Conservation (phyloP, 2,113 vertebrate species). For the Vulpes ferrilata region DNA sequence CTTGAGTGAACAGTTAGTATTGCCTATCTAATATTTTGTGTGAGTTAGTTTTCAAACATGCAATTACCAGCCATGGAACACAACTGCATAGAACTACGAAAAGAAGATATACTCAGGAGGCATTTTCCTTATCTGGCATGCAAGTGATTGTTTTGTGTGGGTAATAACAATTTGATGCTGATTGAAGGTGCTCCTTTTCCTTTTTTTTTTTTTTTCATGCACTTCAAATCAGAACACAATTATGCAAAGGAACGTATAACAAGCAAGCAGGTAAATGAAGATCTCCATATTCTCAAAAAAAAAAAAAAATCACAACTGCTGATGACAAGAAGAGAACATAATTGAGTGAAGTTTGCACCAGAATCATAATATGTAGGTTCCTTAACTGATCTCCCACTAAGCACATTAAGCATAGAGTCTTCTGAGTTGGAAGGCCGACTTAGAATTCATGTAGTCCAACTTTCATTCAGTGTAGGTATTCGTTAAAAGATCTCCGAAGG, state of each 20-base stretch:
- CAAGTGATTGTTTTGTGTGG: neutral
- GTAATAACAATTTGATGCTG: neutral
- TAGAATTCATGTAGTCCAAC: neutral
- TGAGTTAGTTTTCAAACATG: slow-evolving; percentile 40
- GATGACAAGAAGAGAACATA: neutral
- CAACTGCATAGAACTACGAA: neutral
- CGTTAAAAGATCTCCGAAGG: neutral
- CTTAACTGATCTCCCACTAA: neutral
- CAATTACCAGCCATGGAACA: neutral
- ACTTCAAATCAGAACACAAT: neutral
- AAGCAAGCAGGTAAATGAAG: neutral
- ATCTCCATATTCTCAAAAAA: neutral
- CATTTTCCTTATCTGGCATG: neutral
- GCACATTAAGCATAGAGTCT: neutral
- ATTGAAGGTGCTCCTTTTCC: neutral
- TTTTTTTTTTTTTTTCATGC: neutral
- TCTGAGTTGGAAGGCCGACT: neutral
- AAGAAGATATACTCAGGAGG: neutral
- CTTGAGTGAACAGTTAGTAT: slow-evolving; percentile 59
- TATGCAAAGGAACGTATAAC: neutral
- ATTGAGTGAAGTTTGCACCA: neutral
- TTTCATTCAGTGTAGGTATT: neutral
- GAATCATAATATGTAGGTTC: neutral
- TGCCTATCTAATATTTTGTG: slow-evolving; percentile 44
- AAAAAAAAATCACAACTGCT: neutral